These are phyloP conservation scores for Ochotona curzoniae DNA, from an alignment of 2,113 vertebrate species.

Conservation along the genomic window DNA sequence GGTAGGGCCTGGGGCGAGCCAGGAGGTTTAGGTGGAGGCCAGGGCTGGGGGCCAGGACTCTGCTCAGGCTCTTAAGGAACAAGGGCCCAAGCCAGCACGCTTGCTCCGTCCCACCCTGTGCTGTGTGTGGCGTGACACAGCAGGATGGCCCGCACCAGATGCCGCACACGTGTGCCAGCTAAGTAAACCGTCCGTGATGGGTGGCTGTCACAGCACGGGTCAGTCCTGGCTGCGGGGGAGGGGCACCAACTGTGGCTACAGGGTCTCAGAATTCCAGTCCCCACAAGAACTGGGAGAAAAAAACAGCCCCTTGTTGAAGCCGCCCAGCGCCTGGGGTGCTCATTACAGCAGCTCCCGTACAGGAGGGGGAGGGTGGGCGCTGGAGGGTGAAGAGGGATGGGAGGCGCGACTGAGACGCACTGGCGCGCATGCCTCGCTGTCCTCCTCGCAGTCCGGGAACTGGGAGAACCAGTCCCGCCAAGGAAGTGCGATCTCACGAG, in stretches of 20 bases:
- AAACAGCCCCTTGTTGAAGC: background rate
- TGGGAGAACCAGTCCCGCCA: background rate
- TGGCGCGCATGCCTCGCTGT: background rate
- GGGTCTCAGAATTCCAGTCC: background rate
- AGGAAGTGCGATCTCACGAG: background rate
- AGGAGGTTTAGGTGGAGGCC: background rate
- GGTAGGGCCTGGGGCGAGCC: background rate
- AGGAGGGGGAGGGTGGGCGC: background rate
- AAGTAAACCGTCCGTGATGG: too few species aligned
- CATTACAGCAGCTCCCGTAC: background rate
- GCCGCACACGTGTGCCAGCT: background rate
- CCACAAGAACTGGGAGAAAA: background rate
- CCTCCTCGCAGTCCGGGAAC: background rate
- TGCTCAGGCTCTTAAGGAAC: background rate
- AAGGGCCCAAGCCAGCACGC: background rate
- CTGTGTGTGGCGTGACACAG: fast-evolving
- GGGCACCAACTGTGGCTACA: background rate
- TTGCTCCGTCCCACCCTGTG: background rate
- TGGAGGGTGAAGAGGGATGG: too few species aligned
- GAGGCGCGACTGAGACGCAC: background rate
- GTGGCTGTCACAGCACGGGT: background rate
- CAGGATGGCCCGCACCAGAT: background rate
- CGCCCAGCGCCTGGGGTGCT: background rate
- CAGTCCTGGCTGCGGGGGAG: too few species aligned
- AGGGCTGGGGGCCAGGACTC: background rate